Evolutionary conservation across 2,113 vertebrate genomes (phyloP).

Genomic region (Phrynocephalus versicolor): DNA sequence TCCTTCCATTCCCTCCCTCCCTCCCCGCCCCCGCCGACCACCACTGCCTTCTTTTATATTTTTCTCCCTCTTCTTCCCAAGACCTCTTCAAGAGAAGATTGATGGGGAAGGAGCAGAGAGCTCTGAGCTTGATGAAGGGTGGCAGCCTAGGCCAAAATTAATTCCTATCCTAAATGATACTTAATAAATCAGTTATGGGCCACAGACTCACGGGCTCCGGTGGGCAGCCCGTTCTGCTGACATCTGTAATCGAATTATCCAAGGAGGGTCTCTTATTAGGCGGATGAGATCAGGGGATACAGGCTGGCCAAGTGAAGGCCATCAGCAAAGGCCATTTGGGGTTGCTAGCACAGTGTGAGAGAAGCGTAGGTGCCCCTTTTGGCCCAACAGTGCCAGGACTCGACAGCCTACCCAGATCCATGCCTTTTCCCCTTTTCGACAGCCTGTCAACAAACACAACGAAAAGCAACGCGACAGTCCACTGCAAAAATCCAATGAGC

Average conservation of each 20-base stretch:
- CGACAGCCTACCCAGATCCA: not conserved
- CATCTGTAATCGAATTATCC: not conserved
- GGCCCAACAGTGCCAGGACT: rapidly evolving
- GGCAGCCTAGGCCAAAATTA: constrained; percentile 33
- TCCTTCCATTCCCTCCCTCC: not conserved
- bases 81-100: constrained; percentile 27
- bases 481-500: too few species aligned
- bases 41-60: not conserved
- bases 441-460: not conserved
- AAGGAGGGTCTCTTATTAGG: rapidly evolving
- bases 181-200: constrained; percentile 42
- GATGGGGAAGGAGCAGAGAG: not conserved
- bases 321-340: not conserved
- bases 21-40: not conserved
- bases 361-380: not conserved
- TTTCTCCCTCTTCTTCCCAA: not conserved
- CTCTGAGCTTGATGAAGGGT: constrained; percentile 30
- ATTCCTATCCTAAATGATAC: constrained; percentile 31
- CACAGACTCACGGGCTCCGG: rapidly evolving
- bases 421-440: not conserved
- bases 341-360: not conserved
- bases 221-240: not conserved
- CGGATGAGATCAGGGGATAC: rapidly evolving
- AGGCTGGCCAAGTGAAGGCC: rapidly evolving
- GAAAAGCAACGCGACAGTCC: too few species aligned